Conservation (phyloP, 2,113 vertebrate genomes). For the Alosa alosa region DNA sequence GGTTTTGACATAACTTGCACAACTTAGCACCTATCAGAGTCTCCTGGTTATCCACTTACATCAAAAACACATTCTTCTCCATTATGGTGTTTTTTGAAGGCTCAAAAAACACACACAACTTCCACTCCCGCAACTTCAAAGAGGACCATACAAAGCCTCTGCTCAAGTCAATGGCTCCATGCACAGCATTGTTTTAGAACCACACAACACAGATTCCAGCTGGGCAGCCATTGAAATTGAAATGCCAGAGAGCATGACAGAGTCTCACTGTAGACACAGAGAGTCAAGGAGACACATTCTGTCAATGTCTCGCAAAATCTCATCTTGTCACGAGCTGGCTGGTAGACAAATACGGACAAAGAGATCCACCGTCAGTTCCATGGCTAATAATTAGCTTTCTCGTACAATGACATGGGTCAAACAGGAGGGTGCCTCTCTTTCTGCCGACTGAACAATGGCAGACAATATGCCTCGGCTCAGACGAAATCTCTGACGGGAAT, state of each 20-base stretch:
- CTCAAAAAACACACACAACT: not conserved
- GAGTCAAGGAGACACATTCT: slow-evolving; percentile 21
- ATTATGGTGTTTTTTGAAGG: not conserved
- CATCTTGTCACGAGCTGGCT: slow-evolving; percentile 35
- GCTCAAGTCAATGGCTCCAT: not conserved
- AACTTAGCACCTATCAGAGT: not conserved
- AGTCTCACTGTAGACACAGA: not conserved
- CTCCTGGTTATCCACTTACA: not conserved
- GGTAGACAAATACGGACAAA: slow-evolving; percentile 55
- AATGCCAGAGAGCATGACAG: slow-evolving; percentile 22
- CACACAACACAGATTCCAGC: slow-evolving; percentile 22
- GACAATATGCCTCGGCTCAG: slow-evolving; percentile 62
- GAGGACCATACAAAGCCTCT: not conserved
- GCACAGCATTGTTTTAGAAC: not conserved
- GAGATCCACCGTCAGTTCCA: slow-evolving; percentile 58
- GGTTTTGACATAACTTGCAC: not conserved
- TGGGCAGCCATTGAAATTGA: slow-evolving; percentile 27
- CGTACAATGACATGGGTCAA: slow-evolving; percentile 69
- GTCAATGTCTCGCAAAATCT: slow-evolving; percentile 22
- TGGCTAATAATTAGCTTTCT: slow-evolving; percentile 73
- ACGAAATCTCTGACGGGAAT: slow-evolving; percentile 66
- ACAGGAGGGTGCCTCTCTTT: slow-evolving; percentile 62
- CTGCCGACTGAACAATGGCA: slow-evolving; percentile 63
- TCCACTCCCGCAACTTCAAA: not conserved
- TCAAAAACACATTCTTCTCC: not conserved